Percentiles rank a stretch among this genome's conserved stretches.
Conservation (phyloP, 2,888 invertebrate species). For the Tenthredo mesomela region DNA sequence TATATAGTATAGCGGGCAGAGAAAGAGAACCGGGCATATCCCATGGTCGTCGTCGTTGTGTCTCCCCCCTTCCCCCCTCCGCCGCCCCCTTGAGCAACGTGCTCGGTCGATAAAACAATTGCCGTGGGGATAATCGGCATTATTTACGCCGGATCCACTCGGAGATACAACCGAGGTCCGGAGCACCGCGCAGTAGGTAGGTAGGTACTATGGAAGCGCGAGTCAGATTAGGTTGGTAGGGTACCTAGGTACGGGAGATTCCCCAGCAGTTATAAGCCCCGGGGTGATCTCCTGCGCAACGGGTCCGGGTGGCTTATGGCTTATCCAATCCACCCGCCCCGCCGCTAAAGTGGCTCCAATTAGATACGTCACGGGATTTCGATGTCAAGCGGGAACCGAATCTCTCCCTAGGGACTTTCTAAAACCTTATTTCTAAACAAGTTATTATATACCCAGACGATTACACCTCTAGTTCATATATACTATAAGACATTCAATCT, state of each 20-base stretch:
- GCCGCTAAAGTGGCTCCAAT: conserved; percentile 75
- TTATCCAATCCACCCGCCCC: conserved; percentile 69
- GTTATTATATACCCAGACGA: conserved; percentile 49
- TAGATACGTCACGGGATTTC: conserved; percentile 77
- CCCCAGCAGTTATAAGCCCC: conserved; percentile 72
- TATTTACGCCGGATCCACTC: conserved; percentile 77
- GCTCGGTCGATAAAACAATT: conserved; percentile 77
- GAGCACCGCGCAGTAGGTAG: conserved; percentile 24
- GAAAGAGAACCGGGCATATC: background rate
- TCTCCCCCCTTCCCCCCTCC: too few relatives aligned
- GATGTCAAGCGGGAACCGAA: conserved; percentile 70
- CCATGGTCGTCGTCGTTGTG: conserved; percentile 39
- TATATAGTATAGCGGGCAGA: background rate
- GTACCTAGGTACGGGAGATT: conserved; percentile 61
- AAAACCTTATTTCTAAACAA: conserved; percentile 58
- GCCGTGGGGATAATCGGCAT: conserved; percentile 77
- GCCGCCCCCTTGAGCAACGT: conserved; percentile 54
- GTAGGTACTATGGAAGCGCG: conserved; percentile 33
- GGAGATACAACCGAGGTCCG: conserved; percentile 64
- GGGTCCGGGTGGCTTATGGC: conserved; percentile 70
- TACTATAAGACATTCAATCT: background rate
- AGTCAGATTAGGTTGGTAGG: conserved; percentile 52
- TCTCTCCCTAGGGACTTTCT: conserved; percentile 67
- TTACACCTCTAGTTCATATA: background rate
- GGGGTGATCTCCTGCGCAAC: conserved; percentile 72